phyloP scores from a whole-genome alignment of 2,888 invertebrate genomes.

The Ariolimax columbianus region DNA sequence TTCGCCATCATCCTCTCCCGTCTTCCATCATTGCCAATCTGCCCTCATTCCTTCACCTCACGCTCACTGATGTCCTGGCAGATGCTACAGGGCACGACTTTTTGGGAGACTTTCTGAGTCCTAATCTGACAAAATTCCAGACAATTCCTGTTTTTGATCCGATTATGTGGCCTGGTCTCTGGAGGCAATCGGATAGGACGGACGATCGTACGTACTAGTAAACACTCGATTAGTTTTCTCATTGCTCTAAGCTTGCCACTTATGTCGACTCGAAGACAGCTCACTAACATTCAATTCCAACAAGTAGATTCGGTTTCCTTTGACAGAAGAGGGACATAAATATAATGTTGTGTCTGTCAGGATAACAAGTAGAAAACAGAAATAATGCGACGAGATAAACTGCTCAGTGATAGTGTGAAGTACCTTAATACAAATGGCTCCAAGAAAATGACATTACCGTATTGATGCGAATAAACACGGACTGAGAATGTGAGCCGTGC shows the following conservation, averaged over 20 bases:
- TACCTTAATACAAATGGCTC: background rate
- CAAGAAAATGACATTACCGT: background rate
- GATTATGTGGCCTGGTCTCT: constrained; percentile 22
- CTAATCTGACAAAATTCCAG: constrained; percentile 35
- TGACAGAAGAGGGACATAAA: background rate
- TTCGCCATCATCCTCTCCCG: background rate
- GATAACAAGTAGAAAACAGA: background rate
- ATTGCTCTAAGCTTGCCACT: constrained; percentile 24
- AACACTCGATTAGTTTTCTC: constrained; percentile 20
- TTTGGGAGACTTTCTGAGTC: constrained; percentile 27
- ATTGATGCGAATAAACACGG: background rate
- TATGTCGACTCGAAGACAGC: background rate
- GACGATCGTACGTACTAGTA: background rate
- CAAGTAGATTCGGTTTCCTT: background rate
- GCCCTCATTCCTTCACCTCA: constrained; percentile 15
- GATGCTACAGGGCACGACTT: constrained; percentile 35
- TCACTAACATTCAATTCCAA: background rate
- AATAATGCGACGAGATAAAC: background rate
- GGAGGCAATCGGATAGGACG: constrained; percentile 35
- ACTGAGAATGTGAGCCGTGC: background rate
- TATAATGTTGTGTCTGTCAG: background rate
- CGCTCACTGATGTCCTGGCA: constrained; percentile 29
- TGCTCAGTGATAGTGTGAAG: background rate
- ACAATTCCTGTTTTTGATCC: constrained; percentile 50
- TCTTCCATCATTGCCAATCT: background rate